Percentiles rank a stretch among this genome's conserved stretches.
phyloP scores from a whole-genome alignment of 2,797 vertebrate species.

The Lacerta agilis region DNA sequence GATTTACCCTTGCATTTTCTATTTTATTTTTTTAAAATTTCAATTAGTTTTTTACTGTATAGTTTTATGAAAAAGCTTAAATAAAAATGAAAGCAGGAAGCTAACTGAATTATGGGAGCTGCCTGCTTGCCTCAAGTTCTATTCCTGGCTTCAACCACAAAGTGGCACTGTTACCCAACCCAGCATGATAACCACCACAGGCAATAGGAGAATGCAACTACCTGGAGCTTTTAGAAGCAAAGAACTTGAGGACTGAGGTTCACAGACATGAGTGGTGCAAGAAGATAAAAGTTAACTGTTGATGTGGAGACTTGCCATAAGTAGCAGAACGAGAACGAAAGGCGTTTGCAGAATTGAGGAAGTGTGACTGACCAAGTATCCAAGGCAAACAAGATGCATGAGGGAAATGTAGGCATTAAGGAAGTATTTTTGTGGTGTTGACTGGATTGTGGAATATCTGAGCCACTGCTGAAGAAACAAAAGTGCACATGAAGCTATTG shows the following conservation, averaged over 20 bases:
- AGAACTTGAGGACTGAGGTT: background rate
- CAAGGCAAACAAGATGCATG: background rate
- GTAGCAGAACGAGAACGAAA: background rate
- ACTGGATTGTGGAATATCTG: background rate
- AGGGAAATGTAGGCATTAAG: background rate
- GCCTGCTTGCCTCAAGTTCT: no score
- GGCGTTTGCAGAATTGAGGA: background rate
- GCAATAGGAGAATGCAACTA: background rate
- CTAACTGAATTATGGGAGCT: no score
- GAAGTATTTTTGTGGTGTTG: background rate
- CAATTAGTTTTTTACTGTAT: no score
- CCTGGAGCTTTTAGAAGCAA: background rate
- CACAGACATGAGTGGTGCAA: background rate
- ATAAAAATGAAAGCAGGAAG: no score
- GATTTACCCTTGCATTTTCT: no score
- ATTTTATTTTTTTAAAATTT: no score
- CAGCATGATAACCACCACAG: no score
- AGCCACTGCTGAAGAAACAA: background rate
- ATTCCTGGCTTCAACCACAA: no score
- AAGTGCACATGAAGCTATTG: background rate
- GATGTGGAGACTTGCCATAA: background rate
- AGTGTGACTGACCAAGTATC: background rate
- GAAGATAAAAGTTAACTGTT: background rate
- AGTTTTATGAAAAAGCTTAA: no score
- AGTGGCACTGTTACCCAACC: no score